A percentile compares a stretch with the other conserved stretches of the same genome.
Conservation (phyloP, 2,888 invertebrate species). For the Corbicula japonica region DNA sequence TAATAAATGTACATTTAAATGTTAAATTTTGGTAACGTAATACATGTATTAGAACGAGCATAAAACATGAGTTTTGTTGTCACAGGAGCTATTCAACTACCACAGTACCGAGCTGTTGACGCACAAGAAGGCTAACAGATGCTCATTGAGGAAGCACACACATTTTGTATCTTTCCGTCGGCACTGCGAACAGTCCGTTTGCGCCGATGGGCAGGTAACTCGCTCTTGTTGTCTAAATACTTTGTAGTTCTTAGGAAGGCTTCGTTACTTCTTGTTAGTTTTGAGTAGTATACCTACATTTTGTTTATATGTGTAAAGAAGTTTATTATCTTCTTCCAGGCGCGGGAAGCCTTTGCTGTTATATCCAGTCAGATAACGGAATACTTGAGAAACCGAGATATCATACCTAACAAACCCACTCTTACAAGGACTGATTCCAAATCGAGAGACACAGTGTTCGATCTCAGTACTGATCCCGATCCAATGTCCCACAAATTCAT, state of each 20-base stretch:
- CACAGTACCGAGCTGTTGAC: constrained; percentile 57
- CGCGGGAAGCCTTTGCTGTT: constrained; percentile 72
- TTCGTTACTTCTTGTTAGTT: too few species aligned
- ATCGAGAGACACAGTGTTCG: constrained; percentile 14
- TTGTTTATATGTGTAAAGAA: too few species aligned
- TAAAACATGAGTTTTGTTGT: constrained; percentile 1
- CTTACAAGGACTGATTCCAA: constrained; percentile 23
- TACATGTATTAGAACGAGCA: too few species aligned
- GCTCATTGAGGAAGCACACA: constrained; percentile 67
- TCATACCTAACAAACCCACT: constrained; percentile 67
- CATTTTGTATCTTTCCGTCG: constrained; percentile 72
- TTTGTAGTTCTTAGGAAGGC: too few species aligned
- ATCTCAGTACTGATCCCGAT: too few species aligned
- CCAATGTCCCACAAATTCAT: too few species aligned
- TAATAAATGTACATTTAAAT: too few species aligned
- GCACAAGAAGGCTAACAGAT: constrained; percentile 54
- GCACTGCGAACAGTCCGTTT: constrained; percentile 53
- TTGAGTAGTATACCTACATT: too few species aligned
- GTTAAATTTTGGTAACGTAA: too few species aligned
- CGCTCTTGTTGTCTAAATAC: too few species aligned
- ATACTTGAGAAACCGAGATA: constrained; percentile 70
- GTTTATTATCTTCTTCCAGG: constrained; percentile 54
- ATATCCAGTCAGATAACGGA: constrained; percentile 72
- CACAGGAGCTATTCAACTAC: constrained; percentile 73
- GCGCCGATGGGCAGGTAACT: constrained; percentile 55